Evolutionary conservation across 2,888 invertebrate genomes (phyloP), one percentile per base, ranked within the genome.

Genomic region (Heteropelma amictum): DNA sequence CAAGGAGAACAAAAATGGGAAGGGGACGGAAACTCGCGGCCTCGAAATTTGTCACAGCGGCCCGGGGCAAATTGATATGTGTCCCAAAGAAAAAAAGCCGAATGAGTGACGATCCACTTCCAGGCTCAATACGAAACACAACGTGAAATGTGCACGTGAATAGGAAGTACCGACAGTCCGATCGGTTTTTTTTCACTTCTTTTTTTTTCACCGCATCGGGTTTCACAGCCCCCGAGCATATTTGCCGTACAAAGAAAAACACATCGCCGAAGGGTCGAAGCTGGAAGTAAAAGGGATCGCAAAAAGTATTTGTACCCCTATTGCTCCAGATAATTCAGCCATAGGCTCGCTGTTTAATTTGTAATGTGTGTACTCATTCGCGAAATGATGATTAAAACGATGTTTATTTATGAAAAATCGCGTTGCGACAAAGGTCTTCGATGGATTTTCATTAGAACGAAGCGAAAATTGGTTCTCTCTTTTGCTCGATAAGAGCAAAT

Each of bases 21-120:
- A 28, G n/a, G 56, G 33, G 47, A 65, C 47, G 51, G 17, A 28
- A 64, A 33, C 47, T 40, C 51, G 58, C 21, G 26, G 54, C 56
- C 35, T 38, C 42, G 51, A 75, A 71, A 67, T 63, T 75, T 71
- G 61, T 75, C 63, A 63, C 51, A 63, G 49, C 54, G 45, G 49
- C 47, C 33, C 61, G 54, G 40, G 28, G 47, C 47, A 75, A 75
- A 71, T 75, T 71, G 67, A 75, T 68, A 77, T 71, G 56, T 67
- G 67, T 53, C 63, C 71, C 38, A 54, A 38, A 38, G 71, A 61
- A 38, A 65, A 75, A 23, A 56, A 21, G 38, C 21, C 49, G 63
- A 71, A 75, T 68, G 71, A 74, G 61, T 58, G 71, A 63, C 75
- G 68, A 74, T 61, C 71, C 51, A 75, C 68, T 75, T 70, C 49